These are phyloP conservation scores for Nycticebus coucang DNA, from an alignment of 2,113 vertebrate species.

Conservation along the genomic window DNA sequence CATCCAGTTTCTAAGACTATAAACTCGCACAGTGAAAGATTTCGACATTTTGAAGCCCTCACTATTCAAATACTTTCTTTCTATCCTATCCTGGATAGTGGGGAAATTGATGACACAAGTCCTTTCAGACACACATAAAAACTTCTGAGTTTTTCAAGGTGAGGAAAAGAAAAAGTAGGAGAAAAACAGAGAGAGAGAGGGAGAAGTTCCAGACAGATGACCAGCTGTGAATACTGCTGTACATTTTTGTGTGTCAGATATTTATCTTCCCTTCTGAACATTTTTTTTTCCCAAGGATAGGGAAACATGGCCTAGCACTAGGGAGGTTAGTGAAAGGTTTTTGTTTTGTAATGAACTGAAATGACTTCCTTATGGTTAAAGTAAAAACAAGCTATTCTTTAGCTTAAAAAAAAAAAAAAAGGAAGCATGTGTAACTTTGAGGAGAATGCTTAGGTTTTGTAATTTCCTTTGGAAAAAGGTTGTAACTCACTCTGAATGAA, in stretches of 20 bases:
- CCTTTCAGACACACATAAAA: neutral
- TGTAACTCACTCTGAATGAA: conserved; percentile 56
- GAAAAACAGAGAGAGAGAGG: neutral
- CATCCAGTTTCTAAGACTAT: conserved; percentile 14
- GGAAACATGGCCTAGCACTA: conserved; percentile 28
- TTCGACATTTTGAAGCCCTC: neutral
- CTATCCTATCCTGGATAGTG: neutral
- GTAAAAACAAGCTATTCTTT: conserved; percentile 63
- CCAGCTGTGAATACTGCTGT: neutral
- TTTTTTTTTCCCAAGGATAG: neutral
- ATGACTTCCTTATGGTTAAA: conserved; percentile 77
- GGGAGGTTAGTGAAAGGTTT: conserved; percentile 62
- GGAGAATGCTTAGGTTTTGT: conserved; percentile 48
- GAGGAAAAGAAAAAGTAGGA: conserved; percentile 57
- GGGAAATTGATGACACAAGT: conserved; percentile 1
- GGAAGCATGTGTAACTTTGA: conserved; percentile 12
- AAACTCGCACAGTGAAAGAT: neutral
- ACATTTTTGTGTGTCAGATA: conserved; percentile 53
- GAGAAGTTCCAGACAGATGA: neutral
- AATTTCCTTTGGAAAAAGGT: conserved; percentile 72
- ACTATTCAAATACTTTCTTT: neutral
- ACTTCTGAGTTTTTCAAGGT: conserved; percentile 36
- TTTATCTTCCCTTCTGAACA: conserved; percentile 48
- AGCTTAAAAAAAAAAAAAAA: conserved; percentile 24
- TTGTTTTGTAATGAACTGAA: conserved; percentile 64